A percentile compares a stretch with the other conserved stretches of the same genome.
Evolutionary conservation across 2,888 invertebrate species (phyloP).

Genomic region (Unio pictorum): DNA sequence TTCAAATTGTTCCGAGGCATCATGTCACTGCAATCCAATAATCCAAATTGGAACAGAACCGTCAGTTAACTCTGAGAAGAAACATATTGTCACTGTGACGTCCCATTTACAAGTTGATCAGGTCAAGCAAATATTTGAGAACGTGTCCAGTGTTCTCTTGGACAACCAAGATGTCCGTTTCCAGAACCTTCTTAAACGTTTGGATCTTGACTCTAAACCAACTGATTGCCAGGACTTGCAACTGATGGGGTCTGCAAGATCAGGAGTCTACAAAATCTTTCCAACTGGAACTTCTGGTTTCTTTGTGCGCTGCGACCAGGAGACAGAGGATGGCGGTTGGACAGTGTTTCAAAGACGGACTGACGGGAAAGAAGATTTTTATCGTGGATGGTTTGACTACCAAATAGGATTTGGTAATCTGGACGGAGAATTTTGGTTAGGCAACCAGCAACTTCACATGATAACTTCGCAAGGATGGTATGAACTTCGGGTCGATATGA

Average conservation of each 20-base stretch:
- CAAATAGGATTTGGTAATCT: constrained; percentile 15
- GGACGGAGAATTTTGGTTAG: constrained; percentile 20
- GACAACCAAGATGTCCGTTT: too few species aligned
- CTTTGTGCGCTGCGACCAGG: constrained; percentile 17
- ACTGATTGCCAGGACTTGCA: constrained; percentile 9
- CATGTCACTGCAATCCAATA: too few species aligned
- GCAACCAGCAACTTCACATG: constrained; percentile 9
- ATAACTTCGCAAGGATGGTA: constrained; percentile 13
- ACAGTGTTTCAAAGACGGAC: constrained; percentile 15
- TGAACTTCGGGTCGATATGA: constrained; percentile 17
- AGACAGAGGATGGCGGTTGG: constrained; percentile 13
- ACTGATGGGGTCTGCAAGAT: background rate
- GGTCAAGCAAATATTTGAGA: too few species aligned
- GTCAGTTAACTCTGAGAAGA: too few species aligned
- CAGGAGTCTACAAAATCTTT: constrained; percentile 12
- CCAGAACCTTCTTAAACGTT: too few species aligned
- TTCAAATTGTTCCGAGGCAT: too few species aligned
- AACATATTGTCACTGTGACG: too few species aligned
- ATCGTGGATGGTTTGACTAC: constrained; percentile 19
- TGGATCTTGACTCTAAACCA: constrained; percentile 3
- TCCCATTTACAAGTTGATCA: too few species aligned
- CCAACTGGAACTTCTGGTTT: constrained; percentile 5
- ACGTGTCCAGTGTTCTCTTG: too few species aligned
- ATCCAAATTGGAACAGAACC: too few species aligned
- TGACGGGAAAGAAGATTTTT: constrained; percentile 7